Base-by-base conservation (phyloP, 2,113 vertebrate species). In the Pitta sordida region DNA sequence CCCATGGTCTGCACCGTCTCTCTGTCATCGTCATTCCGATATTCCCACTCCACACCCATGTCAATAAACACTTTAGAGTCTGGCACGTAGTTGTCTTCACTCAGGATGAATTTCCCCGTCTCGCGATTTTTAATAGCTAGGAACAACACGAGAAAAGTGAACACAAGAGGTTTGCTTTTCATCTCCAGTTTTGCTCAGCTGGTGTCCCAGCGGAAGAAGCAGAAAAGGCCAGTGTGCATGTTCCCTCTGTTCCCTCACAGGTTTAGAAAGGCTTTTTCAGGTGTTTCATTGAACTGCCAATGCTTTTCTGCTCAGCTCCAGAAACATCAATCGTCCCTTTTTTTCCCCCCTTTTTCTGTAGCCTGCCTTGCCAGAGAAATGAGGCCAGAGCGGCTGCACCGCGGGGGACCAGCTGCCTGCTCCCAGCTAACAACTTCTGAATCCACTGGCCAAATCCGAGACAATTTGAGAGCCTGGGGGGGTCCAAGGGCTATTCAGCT, bases 11-110 rank as follows among this genome's bases (percentile, higher is more conserved):
- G 99, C 90, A 99, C 97, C 0, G 98, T 99, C 95, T 99, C 99
- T 87, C 98, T 98, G 36, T 98, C 97, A 0, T 99, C 98, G 24
- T 99, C 98, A 16, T 99, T 99, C 68, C 98, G 97, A 92, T 99
- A 99, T 82, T 99, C 99, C 99, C 99, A 99, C 96, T 99, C 99
- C 84, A 98, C 97, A 1, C 99, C 99, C 97, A 99, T 99, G 93
- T 99, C 98, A 53, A 99, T 98, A 95, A 99, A 98, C 0, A 98
- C 97, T 91, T 97, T 98, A 44, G 98, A 98, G 80, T 98, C 98
- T 64, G 98, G 98, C 83, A 98, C 96, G 6, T 98, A 97, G 46
- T 98, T 98, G 68, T 99, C 98, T 79, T 98, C 98, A 4, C 99
- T 99, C 64, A 99, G 94, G 95, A 99, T 98, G 96, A 98, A 98